Evolutionary conservation across 2,113 vertebrate species (phyloP), one percentile per base, ranked within the genome.

Genomic region (Pongo abelii): DNA sequence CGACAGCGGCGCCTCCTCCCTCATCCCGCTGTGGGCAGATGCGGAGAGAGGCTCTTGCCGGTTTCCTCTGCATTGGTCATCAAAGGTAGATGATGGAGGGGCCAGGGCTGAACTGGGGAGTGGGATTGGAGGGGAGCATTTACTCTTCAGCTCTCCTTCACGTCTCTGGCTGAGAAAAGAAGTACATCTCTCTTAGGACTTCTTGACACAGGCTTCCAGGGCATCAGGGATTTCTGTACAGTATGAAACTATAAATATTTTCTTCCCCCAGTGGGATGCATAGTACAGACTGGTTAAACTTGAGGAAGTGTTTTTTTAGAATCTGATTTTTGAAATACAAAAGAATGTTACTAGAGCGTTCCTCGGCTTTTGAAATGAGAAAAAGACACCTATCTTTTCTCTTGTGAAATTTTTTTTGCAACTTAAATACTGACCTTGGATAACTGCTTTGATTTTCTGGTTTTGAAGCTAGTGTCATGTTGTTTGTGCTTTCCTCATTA

Each of bases 11-110:
- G 5, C 69, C 4, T 70, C 94, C 43, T 95, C 84, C 81, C 92
- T 96, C 16, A 35, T 92, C 64, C 80, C 77, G 0, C 74, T 93
- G 88, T n/a, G 32, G 81, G 52, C 5, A 1, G 55, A 69, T 3
- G 35, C 0, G 0, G 32, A 75, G 17, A n/a, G 57, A 35, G 85
- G 86, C 11, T 88, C 87, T 4, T 40, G 94, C 35, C 46, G 32
- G 35, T 46, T n/a, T 22, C 61, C 67, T 52, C 48, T 27, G 0
- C 40, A 40, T 8, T 96, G 93, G 90, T 79, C 72, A 0, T n/a
- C 40, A 0, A 38, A 98, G 98, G 98, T 96, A 93, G 89, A 61
- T 43, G 84, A 18, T 27, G 16, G 69, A 16, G 20, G 30, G 59
- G 67, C 5, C 1, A 55, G 9, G 50, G n/a, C 35, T 12, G 78